Percentiles rank a stretch among this genome's conserved stretches.
phyloP scores from a whole-genome alignment of 2,797 vertebrate genomes.

The Pitangus sulphuratus region DNA sequence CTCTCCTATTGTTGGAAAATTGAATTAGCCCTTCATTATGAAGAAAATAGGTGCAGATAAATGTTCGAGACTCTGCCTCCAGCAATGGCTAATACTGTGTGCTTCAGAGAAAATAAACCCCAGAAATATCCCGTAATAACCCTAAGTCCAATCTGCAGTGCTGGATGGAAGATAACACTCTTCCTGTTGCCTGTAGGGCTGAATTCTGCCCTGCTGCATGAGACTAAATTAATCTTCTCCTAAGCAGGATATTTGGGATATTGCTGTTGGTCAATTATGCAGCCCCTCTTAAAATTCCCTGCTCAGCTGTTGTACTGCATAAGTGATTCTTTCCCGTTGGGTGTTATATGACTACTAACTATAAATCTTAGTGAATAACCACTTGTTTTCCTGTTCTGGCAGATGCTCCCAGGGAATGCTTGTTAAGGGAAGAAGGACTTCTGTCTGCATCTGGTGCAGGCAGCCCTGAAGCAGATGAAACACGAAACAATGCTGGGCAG shows the following conservation, averaged over 20 bases:
- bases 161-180: neutral
- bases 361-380: conserved; percentile 1
- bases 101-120: neutral
- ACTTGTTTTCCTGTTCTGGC: neutral
- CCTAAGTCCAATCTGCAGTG: neutral
- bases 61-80: neutral
- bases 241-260: neutral
- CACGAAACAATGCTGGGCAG: neutral
- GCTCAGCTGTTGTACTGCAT: neutral
- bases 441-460: neutral
- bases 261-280: conserved; percentile 2
- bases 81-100: neutral
- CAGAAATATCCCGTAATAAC: neutral
- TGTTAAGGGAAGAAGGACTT: neutral
- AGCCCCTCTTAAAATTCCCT: neutral
- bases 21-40: neutral
- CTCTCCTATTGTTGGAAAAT: neutral
- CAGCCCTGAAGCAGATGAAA: neutral
- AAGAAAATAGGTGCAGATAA: neutral
- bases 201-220: neutral
- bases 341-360: neutral
- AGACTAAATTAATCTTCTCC: neutral
- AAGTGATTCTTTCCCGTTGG: conserved; percentile 38
- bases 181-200: neutral
- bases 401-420: conserved; percentile 8